Evolutionary conservation across 37 sponge, comb jelly and placozoan genomes (phyloP), one percentile per base, ranked within the genome.

Genomic region (Beroe forskalii): DNA sequence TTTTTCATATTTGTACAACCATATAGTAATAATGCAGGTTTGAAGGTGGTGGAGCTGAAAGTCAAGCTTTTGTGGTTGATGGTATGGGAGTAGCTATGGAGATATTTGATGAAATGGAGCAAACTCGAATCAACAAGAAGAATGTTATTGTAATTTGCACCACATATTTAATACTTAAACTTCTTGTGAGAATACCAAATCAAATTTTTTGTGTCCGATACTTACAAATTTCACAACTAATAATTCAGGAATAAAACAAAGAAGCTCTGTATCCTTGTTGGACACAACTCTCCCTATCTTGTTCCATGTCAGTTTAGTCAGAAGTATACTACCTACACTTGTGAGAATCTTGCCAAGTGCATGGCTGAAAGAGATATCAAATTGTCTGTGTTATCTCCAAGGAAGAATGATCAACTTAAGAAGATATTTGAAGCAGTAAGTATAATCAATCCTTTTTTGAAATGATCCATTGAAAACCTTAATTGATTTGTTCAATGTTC

Each of bases 401-500:
- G 86, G 23, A 80, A 38, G 22, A 80, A 44, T 80, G 86, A 80
- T 4, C n/a, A 41, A 2, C 86, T 80, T 37, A 80, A 43, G 28
- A 80, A 80, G 27, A 80, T 80, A 42, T 80, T 80, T 44, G 86
- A 80, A 44, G 86, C 86, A 28, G 86, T 80, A 23, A 80, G 86
- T 80, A 3, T 33, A 9, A n/a, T n/a, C n/a, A n/a, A n/a, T n/a
- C n/a, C n/a, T n/a, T n/a, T n/a, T n/a, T n/a, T n/a, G n/a, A n/a
- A n/a, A n/a, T n/a, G n/a, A n/a, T n/a, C n/a, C n/a, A n/a, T n/a
- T n/a, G n/a, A n/a, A n/a, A n/a, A n/a, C n/a, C n/a, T n/a, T n/a
- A n/a, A n/a, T n/a, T n/a, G n/a, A n/a, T n/a, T n/a, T n/a, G n/a
- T n/a, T n/a, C n/a, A n/a, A n/a, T n/a, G n/a, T n/a, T n/a, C n/a